Percentiles rank a stretch among this genome's conserved stretches.
These are phyloP conservation scores for Epicauta chinensis DNA, from an alignment of 1,140 invertebrate species.

Conservation along the genomic window DNA sequence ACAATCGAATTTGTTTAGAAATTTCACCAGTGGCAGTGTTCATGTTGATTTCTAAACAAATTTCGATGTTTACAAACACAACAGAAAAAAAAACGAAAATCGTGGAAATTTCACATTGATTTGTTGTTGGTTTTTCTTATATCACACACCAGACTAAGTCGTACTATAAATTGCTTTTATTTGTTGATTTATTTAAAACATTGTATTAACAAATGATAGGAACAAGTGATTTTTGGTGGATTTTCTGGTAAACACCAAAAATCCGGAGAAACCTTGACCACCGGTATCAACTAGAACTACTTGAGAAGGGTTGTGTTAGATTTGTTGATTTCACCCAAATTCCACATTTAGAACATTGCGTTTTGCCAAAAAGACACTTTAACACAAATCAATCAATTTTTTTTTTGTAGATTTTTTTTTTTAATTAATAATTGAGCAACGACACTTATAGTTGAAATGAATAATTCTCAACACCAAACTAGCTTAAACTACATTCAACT, in stretches of 20 bases:
- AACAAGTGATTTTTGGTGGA: slow-evolving; percentile 22
- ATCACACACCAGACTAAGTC: slow-evolving; percentile 37
- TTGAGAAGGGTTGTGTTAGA: no score
- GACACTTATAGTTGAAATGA: slow-evolving; percentile 38
- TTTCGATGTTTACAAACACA: neutral
- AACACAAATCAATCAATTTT: slow-evolving; percentile 9
- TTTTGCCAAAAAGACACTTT: slow-evolving; percentile 40
- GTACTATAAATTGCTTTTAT: slow-evolving; percentile 36
- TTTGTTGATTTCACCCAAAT: slow-evolving; percentile 39
- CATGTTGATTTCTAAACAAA: neutral
- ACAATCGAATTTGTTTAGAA: no score
- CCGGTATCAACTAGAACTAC: slow-evolving; percentile 20
- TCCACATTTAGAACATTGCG: slow-evolving; percentile 37
- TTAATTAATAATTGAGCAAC: slow-evolving; percentile 35
- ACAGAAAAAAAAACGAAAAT: slow-evolving; percentile 11
- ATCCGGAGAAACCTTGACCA: slow-evolving; percentile 27
- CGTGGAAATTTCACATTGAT: no score
- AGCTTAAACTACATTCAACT: slow-evolving; percentile 29
- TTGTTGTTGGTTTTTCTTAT: slow-evolving; percentile 13
- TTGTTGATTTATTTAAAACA: neutral
- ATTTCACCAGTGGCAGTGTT: neutral
- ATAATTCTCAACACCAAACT: slow-evolving; percentile 25
- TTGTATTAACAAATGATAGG: slow-evolving; percentile 11
- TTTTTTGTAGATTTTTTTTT: neutral
- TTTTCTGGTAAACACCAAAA: slow-evolving; percentile 8